phyloP scores from a whole-genome alignment of 2,797 vertebrate genomes.

The Podargus strigoides region DNA sequence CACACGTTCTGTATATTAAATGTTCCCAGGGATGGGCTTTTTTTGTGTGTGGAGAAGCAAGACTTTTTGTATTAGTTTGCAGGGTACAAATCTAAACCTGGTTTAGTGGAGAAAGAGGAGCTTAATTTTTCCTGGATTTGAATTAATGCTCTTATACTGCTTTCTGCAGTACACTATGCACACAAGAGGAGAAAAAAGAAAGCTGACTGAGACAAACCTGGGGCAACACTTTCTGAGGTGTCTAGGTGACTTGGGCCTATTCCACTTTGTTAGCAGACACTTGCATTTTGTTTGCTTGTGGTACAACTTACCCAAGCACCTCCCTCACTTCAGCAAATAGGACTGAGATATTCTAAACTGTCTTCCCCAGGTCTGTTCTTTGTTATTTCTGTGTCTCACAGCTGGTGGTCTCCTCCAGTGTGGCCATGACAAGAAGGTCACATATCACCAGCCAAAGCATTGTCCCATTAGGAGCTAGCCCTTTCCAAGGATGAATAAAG shows the following conservation, averaged over 20 bases:
- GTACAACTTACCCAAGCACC: background rate
- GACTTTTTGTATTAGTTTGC: background rate
- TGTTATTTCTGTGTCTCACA: background rate
- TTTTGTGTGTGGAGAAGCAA: background rate
- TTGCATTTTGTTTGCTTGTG: background rate
- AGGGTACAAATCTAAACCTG: background rate
- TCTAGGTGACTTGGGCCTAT: background rate
- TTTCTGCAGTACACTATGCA: background rate
- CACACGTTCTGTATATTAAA: slow-evolving; percentile 25
- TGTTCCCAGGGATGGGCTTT: background rate
- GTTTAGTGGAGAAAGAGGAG: background rate
- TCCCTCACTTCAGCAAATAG: background rate
- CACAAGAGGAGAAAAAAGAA: background rate
- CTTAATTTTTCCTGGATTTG: slow-evolving; percentile 15
- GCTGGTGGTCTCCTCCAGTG: background rate
- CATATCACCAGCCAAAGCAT: background rate
- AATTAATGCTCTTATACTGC: slow-evolving; percentile 1
- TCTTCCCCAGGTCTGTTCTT: background rate
- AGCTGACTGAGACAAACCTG: background rate
- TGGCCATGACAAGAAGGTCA: background rate
- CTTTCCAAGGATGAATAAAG: background rate
- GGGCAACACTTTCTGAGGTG: background rate
- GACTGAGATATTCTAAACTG: background rate
- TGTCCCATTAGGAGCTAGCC: background rate
- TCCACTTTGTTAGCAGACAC: background rate